phyloP scores from a whole-genome alignment of 2,888 invertebrate species.

The Synergus itoensis region DNA sequence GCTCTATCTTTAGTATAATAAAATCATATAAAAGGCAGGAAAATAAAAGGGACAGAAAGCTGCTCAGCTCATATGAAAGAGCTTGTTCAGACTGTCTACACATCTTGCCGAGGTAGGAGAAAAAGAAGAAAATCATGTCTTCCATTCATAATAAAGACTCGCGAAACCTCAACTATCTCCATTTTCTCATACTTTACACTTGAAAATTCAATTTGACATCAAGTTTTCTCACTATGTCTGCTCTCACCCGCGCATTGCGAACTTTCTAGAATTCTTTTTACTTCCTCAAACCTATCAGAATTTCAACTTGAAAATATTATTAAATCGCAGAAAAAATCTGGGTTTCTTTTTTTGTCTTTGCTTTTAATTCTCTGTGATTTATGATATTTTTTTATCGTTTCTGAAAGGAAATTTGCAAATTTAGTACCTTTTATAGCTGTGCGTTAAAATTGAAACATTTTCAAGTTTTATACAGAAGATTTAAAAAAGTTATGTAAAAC shows the following conservation, averaged over 20 bases:
- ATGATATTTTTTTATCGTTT: neutral
- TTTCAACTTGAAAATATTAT: neutral
- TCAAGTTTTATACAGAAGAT: constrained; percentile 11
- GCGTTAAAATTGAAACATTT: constrained; percentile 18
- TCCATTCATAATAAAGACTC: constrained; percentile 10
- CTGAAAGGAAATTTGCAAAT: neutral
- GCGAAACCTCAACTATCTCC: constrained; percentile 22
- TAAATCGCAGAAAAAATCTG: no score
- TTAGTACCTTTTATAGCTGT: neutral
- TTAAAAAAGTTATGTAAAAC: constrained; percentile 16
- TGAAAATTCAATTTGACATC: constrained; percentile 27
- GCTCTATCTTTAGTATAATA: neutral
- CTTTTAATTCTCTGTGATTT: no score
- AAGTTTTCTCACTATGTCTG: neutral
- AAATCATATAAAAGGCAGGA: neutral
- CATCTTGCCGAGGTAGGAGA: neutral
- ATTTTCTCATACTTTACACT: constrained; percentile 12
- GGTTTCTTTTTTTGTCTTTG: no score
- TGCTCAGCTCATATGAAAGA: constrained; percentile 18
- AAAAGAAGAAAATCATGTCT: constrained; percentile 20
- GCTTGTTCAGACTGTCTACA: constrained; percentile 23
- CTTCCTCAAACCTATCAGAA: neutral
- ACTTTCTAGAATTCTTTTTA: neutral
- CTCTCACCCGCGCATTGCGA: neutral
- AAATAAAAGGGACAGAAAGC: neutral